Evolutionary conservation across 2,797 vertebrate genomes (phyloP), one percentile per base, ranked within the genome.

Genomic region (Huso huso): DNA sequence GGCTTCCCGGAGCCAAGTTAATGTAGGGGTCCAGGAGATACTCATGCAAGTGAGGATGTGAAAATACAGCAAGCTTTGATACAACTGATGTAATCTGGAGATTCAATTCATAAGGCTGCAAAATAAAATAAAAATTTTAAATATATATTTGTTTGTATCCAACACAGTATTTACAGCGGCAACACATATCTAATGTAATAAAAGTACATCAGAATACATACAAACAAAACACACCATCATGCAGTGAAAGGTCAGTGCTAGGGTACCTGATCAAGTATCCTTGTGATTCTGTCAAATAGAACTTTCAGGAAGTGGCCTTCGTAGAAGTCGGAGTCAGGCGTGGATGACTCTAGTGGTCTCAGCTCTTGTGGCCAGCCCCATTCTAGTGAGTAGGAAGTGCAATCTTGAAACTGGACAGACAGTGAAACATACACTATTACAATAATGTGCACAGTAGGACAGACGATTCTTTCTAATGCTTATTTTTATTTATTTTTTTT

Each of bases 11-110:
- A 8, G 85, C 88, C 82, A 95, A 86, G 78, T 4, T 88, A 68
- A 94, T 85, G 83, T 92, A 97, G 51, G 95, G 94, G 81, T 96
- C 82, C 79, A 97, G 84, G 68, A 97, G 85, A 82, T 94, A 96
- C 72, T 97, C 94, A 0, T 94, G 89, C 53, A 97, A 86, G 71
- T 92, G 88, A 1, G 93, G 92, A 66, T 97, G 94, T 49, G 83
- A 88, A 71, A 95, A 90, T 51, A 92, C 76, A 0, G 92, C 89
- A 53, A 97, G 84, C 65, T 77, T 84, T 74, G 94, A 94, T 68
- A 97, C 81, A 72, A 97, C 82, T 0, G 94, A 93, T 0, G 95
- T 96, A 84, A 96, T 81, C 77, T 93, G 93, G 18, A 96, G 87
- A 84, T 95, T 97, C 76, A 96, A 74, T 78, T 92, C 92, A 49